These are phyloP conservation scores for Bostrychus sinensis DNA, from an alignment of 2,113 vertebrate genomes.

Conservation along the genomic window DNA sequence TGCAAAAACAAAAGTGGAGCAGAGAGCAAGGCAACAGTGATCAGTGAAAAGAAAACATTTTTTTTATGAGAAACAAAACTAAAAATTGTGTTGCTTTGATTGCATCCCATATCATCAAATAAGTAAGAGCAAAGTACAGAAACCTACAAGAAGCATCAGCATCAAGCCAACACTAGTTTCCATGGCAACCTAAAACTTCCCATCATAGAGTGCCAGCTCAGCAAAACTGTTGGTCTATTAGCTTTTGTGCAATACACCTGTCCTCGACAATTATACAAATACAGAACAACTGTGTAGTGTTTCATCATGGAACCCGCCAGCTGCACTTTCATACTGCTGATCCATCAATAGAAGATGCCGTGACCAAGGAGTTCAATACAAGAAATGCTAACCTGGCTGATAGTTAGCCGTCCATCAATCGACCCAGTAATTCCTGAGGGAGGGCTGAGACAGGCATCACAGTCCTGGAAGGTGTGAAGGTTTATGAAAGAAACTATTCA, in stretches of 20 bases:
- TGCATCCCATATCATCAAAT: constrained; percentile 10
- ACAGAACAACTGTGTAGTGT: neutral
- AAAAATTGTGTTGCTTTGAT: constrained; percentile 12
- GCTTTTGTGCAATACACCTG: neutral
- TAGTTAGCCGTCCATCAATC: constrained; percentile 30
- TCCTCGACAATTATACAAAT: constrained; percentile 13
- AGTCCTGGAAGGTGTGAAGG: neutral
- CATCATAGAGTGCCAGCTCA: constrained; percentile 45
- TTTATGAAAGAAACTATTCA: neutral
- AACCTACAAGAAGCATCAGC: constrained; percentile 28
- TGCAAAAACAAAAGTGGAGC: constrained; percentile 62
- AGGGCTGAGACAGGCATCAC: neutral
- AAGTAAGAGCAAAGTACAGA: constrained; percentile 18
- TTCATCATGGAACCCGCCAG: neutral
- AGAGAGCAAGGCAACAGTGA: neutral
- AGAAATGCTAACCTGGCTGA: constrained; percentile 22
- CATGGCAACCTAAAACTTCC: constrained; percentile 64
- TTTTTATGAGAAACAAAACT: neutral
- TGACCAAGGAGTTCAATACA: constrained; percentile 18
- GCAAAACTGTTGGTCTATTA: constrained; percentile 38
- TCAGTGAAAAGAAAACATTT: constrained; percentile 25
- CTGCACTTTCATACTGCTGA: neutral
- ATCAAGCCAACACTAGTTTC: constrained; percentile 51
- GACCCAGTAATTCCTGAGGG: constrained; percentile 16
- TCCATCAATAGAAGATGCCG: neutral